These are phyloP conservation scores for Globia sparganii DNA, from an alignment of 2,888 invertebrate species.

Conservation along the genomic window DNA sequence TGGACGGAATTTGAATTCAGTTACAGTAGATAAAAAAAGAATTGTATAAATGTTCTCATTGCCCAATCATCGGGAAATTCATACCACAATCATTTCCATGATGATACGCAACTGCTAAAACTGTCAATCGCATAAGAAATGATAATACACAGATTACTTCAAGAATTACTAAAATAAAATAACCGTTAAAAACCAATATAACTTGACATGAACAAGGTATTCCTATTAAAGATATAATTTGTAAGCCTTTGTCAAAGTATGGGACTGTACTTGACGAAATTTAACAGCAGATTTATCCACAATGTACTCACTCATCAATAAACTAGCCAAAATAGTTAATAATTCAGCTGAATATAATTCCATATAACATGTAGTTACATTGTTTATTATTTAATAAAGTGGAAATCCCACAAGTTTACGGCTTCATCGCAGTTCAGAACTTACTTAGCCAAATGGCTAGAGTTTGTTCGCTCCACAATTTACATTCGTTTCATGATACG, in stretches of 20 bases:
- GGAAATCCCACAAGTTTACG: conserved; percentile 76
- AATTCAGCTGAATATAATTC: conserved; percentile 58
- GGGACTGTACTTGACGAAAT: neutral
- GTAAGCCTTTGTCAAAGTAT: neutral
- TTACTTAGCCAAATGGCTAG: conserved; percentile 75
- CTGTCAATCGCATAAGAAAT: neutral
- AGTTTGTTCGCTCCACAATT: conserved; percentile 74
- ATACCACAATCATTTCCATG: neutral
- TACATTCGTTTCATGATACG: conserved; percentile 74
- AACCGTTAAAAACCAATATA: neutral
- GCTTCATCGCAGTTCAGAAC: conserved; percentile 75
- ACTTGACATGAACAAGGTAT: neutral
- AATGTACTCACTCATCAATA: conserved; percentile 28
- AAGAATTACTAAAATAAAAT: neutral
- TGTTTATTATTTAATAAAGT: conserved; percentile 80
- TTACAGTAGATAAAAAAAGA: neutral
- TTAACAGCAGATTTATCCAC: neutral
- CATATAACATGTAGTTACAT: conserved; percentile 67
- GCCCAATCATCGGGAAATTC: too few species aligned
- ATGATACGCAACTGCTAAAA: neutral
- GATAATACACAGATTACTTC: neutral
- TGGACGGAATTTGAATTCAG: neutral
- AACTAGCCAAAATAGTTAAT: conserved; percentile 42
- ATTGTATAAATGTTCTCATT: neutral
- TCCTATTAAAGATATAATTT: neutral